Base-by-base conservation (phyloP, 2,113 vertebrate species). In the Pitta sordida region DNA sequence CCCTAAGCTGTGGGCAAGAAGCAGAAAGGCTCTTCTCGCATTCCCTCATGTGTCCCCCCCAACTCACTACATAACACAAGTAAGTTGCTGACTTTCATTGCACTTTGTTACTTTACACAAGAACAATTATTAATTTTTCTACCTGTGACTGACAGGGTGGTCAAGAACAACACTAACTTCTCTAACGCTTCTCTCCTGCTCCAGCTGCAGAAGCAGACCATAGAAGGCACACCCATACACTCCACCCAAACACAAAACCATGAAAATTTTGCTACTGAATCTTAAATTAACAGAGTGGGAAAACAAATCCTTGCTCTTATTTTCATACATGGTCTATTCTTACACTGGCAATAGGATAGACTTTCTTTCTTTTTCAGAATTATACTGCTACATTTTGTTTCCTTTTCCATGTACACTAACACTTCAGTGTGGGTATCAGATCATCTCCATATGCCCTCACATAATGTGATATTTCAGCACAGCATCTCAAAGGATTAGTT, bases 11-110 rank as follows among this genome's bases (percentile, higher is more conserved):
- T 19, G 37, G 22, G 24, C 37, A 74, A 74, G 48, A 60, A 55
- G 41, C 56, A 41, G 15, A 60, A 83, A 63, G 24, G 21, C 11
- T 39, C 39, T 26, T 15, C 30, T 63, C 1, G 0, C 29, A 17
- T 39, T 44, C 36, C 15, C 48, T 41, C 0, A 0, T 6, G 12
- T 53, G 58, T 23, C 22, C 30, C 27, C 39, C 0, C 0, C 4
- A 2, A 68, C 26, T 12, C 41, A 27, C n/a, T 60, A 4, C 1
- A 2, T 5, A 71, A 7, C 18, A 49, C 41, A 18, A 8, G 34
- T 3, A 52, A 5, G 20, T 13, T 87, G 36, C 27, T 74, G 52
- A 46, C 3, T 3, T 76, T 74, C 56, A 75, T 2, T 78, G 43
- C 18, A 44, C 44, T 78, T 26, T 39, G 7, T 51, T 55, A 51